phyloP scores from a whole-genome alignment of 2,113 vertebrate genomes.

The Psilopsiagon aurifrons region DNA sequence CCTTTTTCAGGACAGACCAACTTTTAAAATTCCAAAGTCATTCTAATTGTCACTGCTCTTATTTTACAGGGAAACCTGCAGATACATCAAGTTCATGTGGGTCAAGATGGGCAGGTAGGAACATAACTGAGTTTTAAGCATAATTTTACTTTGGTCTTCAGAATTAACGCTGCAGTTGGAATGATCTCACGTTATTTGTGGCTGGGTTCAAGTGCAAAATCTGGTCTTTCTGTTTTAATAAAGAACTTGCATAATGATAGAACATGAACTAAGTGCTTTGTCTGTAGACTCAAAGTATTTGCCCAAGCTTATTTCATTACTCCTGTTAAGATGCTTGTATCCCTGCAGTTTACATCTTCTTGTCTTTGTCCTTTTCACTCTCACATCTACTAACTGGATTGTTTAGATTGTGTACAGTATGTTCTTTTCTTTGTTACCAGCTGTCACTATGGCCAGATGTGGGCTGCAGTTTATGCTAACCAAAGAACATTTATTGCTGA shows the following conservation, averaged over 20 bases:
- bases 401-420: not conserved
- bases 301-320: not conserved
- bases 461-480: not conserved
- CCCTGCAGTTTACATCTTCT: not conserved
- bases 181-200: not conserved
- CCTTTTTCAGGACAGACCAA: not conserved
- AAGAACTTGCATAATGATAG: not conserved
- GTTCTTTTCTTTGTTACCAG: not conserved
- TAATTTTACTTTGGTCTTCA: not conserved
- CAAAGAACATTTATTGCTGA: not conserved
- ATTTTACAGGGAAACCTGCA: constrained; percentile 91
- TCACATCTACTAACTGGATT: not conserved
- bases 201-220: not conserved
- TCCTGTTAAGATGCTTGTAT: not conserved
- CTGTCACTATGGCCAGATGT: not conserved
- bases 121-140: not conserved
- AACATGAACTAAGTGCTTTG: not conserved
- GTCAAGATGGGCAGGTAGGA: constrained; percentile 97
- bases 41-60: constrained; percentile 3
- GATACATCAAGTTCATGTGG: constrained; percentile 95
- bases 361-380: not conserved
- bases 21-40: not conserved
- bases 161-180: not conserved
- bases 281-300: not conserved
- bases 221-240: not conserved